phyloP scores from a whole-genome alignment of 1,140 invertebrate genomes.

The Drosophila aff. region DNA sequence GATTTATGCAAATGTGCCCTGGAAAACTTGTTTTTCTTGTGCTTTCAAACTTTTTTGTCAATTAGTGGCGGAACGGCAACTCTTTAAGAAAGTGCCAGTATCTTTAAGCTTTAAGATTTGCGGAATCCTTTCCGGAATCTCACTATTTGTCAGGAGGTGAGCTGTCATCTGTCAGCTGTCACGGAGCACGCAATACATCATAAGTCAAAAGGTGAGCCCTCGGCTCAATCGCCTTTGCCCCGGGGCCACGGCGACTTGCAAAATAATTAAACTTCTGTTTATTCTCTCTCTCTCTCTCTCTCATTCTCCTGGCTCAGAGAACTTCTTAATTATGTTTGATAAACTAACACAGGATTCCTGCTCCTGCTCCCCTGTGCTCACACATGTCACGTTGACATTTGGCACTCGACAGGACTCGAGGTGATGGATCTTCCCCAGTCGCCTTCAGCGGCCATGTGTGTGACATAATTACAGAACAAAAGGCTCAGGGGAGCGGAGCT shows the following conservation, averaged over 20 bases:
- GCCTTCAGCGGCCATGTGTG: slow-evolving; percentile 32
- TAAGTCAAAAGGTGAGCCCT: slow-evolving; percentile 79
- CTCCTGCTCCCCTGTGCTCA: slow-evolving; percentile 18
- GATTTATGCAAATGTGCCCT: slow-evolving; percentile 74
- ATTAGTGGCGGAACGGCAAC: slow-evolving; percentile 38
- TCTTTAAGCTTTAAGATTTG: slow-evolving; percentile 23
- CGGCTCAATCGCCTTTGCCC: slow-evolving; percentile 57
- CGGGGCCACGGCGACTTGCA: slow-evolving; percentile 44
- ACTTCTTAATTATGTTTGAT: slow-evolving; percentile 81
- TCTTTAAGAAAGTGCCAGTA: slow-evolving; percentile 18
- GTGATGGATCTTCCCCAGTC: slow-evolving; percentile 36
- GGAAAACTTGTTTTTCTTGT: slow-evolving; percentile 32
- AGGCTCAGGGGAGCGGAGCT: slow-evolving; percentile 29
- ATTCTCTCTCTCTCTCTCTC: slow-evolving; percentile 53
- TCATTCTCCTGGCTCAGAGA: slow-evolving; percentile 6
- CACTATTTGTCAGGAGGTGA: slow-evolving; percentile 41
- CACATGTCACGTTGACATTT: slow-evolving; percentile 72
- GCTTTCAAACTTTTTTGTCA: slow-evolving; percentile 10
- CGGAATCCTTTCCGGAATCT: slow-evolving; percentile 20
- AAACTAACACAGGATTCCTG: slow-evolving; percentile 55
- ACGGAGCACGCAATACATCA: slow-evolving; percentile 74
- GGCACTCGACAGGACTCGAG: slow-evolving; percentile 47
- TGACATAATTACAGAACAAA: slow-evolving; percentile 73
- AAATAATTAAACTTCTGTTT: slow-evolving; percentile 84
- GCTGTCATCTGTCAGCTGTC: slow-evolving; percentile 74